Conservation (phyloP, 2,113 vertebrate genomes). For the Gymnarchus niloticus region DNA sequence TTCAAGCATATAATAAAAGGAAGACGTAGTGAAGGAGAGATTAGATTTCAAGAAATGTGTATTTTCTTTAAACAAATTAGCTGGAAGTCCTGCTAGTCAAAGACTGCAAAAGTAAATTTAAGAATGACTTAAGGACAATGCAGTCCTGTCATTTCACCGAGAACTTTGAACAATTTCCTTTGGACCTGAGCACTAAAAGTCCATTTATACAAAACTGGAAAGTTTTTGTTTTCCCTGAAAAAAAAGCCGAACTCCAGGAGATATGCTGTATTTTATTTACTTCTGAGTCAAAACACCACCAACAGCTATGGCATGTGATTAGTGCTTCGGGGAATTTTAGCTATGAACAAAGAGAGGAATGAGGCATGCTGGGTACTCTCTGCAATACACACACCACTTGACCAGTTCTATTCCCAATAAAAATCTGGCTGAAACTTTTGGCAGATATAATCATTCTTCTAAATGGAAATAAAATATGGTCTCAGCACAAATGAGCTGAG, state of each 20-base stretch:
- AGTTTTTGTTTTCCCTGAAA: not conserved
- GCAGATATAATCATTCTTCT: not conserved
- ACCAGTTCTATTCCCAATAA: not conserved
- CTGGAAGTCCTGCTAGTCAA: not conserved
- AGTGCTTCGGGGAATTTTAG: not conserved
- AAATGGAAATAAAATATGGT: constrained; percentile 2
- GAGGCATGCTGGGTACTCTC: not conserved
- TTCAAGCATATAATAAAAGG: not conserved
- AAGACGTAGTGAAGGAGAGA: not conserved
- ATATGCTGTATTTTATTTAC: not conserved
- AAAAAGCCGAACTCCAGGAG: not conserved
- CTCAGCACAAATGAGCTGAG: not conserved
- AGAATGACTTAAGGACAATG: not conserved
- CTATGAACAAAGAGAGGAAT: not conserved
- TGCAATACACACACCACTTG: not conserved
- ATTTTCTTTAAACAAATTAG: not conserved
- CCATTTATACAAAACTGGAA: not conserved
- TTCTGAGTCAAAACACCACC: not conserved
- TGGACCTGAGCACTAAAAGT: not conserved
- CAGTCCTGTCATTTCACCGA: not conserved
- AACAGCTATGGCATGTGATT: not conserved
- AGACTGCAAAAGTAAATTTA: not conserved
- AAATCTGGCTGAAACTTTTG: not conserved
- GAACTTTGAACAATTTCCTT: not conserved
- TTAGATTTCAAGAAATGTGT: not conserved